Base-by-base conservation (phyloP, 1,140 invertebrate genomes). In the Sesamia nonagrioides region DNA sequence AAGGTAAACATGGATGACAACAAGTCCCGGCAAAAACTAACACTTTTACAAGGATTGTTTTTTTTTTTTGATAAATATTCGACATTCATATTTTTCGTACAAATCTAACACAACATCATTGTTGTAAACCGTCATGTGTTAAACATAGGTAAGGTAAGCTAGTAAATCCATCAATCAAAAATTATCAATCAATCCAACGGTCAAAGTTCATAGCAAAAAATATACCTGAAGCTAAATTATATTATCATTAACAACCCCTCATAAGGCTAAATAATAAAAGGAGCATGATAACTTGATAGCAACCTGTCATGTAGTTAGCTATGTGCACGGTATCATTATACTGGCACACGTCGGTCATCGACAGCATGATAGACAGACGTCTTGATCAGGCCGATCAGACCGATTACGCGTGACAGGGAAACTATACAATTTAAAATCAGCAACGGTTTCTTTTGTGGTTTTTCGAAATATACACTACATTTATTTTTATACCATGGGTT, bases 211-310 rank as follows among this genome's bases (percentile, higher is more conserved):
- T n/a, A 2, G 5, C 27, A 60, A 7, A 15, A 33, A 13, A 33
- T 27, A n/a, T 40, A 61, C 11, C 58, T 15, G 13, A 35, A 15
- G 9, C 27, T 27, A 27, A 37, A 61, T n/a, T 61, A 33, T 33
- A 37, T 35, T 15, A 17, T 63, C 35, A 63, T 63, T 18, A 60
- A n/a, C n/a, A 18, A 72, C 48, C 52, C 35, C 27, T 52, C 50
- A 35, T 35, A 54, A 56, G 33, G 52, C 33, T 56, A 35, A 72
- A 56, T 72, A 72, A 72, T 72, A 35, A 42, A 72, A 72, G 15
- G 17, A 18, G 52, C 50, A 8, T 35, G 69, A 71, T 73, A 58
- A 58, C 52, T 60, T 74, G 72, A 74, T 74, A 13, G 40, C 72
- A 61, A 1, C 3, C 6, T 74, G 72, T 60, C 72, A 48, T 11